Conservation (phyloP, 2,113 vertebrate species). For the Telmatochromis sp. region DNA sequence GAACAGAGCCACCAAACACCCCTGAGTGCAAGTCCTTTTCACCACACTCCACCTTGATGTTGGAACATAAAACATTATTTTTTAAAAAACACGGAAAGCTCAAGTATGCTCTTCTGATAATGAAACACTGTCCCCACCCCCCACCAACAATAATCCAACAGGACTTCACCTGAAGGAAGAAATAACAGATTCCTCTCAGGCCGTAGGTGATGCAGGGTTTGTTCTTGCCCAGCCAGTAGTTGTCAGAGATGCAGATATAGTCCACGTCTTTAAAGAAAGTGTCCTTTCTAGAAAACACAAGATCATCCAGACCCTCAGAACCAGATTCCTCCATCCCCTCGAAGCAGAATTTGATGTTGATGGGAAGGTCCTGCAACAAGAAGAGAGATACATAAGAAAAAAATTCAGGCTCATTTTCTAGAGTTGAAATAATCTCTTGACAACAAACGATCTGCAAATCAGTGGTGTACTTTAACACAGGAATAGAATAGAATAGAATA, state of each 20-base stretch:
- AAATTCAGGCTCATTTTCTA: neutral
- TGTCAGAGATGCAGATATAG: conserved; percentile 95
- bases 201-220: conserved; percentile 97
- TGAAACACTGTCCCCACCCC: neutral
- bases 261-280: conserved; percentile 89
- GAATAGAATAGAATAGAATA: neutral
- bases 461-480: neutral
- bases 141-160: neutral
- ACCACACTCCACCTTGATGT: conserved; percentile 75
- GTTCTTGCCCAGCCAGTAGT: conserved; percentile 95
- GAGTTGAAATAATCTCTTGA: neutral
- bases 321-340: conserved; percentile 98
- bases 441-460: neutral
- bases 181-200: conserved; percentile 91
- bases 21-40: conserved; percentile 92
- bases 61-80: accelerated
- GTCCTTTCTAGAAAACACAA: conserved; percentile 82
- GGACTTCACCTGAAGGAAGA: conserved; percentile 79
- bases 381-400: neutral
- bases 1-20: conserved; percentile 90
- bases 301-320: conserved; percentile 88
- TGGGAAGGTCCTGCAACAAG: conserved; percentile 80
- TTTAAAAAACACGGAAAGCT: neutral
- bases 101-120: neutral
- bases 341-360: conserved; percentile 93